Conservation (phyloP, 2,113 vertebrate species). For the Pungitius pungitius region DNA sequence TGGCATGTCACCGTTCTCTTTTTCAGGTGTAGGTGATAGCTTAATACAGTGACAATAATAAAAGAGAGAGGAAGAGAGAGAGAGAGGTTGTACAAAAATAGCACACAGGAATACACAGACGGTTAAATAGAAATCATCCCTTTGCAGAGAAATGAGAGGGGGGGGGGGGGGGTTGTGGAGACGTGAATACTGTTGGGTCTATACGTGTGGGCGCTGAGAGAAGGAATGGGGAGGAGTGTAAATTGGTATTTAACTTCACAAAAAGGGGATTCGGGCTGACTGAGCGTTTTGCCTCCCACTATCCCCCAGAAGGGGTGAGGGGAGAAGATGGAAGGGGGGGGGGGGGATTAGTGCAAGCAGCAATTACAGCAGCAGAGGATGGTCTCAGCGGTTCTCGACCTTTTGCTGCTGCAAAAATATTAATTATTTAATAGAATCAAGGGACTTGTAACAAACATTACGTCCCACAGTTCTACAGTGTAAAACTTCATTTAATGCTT, state of each 20-base stretch:
- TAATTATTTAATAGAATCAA: too few relatives aligned
- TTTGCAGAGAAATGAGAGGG: background rate
- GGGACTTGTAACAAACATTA: background rate
- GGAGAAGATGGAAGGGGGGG: background rate
- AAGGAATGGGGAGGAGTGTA: conserved; percentile 28
- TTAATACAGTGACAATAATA: conserved; percentile 59
- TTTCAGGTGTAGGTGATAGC: conserved; percentile 71
- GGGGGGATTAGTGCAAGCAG: conserved; percentile 36
- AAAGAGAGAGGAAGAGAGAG: conserved; percentile 14
- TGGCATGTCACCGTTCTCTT: conserved; percentile 33
- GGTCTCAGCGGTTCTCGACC: conserved; percentile 52
- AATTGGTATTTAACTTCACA: conserved; percentile 66
- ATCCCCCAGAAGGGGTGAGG: conserved; percentile 45
- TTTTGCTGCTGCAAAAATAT: conserved; percentile 29
- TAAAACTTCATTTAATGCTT: background rate
- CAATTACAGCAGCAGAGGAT: conserved; percentile 35
- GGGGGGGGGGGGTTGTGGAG: background rate
- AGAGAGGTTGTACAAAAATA: conserved; percentile 31
- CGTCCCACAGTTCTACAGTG: background rate
- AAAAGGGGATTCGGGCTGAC: conserved; percentile 68
- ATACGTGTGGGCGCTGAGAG: conserved; percentile 11
- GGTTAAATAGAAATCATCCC: conserved; percentile 34
- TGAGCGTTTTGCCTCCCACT: conserved; percentile 65
- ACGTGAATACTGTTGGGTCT: conserved; percentile 35
- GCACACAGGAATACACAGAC: conserved; percentile 30